Percentiles rank a stretch among this genome's conserved stretches.
Evolutionary conservation across 37 sponge, comb jelly and placozoan genomes (phyloP).

Genomic region (Eunapius fragilis): DNA sequence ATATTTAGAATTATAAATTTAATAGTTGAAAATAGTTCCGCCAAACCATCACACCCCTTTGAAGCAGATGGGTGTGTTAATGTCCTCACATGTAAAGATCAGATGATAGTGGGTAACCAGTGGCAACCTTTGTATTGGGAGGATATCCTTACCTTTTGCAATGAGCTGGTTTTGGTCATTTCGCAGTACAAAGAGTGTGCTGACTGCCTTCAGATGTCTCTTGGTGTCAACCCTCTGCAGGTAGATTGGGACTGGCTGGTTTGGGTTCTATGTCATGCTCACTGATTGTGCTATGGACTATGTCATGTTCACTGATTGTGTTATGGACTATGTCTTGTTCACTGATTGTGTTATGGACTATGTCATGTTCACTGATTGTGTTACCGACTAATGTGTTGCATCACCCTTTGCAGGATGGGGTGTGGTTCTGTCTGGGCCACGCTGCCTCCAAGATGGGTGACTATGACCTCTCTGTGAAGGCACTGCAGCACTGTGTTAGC

Average conservation of each 20-base stretch:
- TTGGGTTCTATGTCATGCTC: not conserved
- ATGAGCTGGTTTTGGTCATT: not conserved
- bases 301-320: not conserved
- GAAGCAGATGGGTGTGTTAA: too few relatives aligned
- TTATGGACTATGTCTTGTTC: too few relatives aligned
- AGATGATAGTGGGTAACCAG: too few relatives aligned
- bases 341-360: too few relatives aligned
- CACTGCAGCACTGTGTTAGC: conserved; percentile 72
- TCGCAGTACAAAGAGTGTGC: conserved; percentile 63
- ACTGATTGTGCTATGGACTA: not conserved
- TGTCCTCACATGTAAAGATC: too few relatives aligned
- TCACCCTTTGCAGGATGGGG: conserved; percentile 53
- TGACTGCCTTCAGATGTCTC: conserved; percentile 54
- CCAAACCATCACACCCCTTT: too few relatives aligned
- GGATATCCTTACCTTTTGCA: not conserved
- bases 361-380: not conserved
- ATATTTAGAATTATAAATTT: too few relatives aligned
- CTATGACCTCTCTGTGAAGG: conserved; percentile 55
- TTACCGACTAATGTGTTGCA: too few relatives aligned
- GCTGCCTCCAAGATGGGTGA: conserved; percentile 73
- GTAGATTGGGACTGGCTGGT: not conserved
- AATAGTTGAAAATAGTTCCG: too few relatives aligned
- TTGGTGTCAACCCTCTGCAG: conserved; percentile 71
- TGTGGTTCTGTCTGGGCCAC: conserved; percentile 95
- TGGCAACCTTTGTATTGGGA: not conserved